Evolutionary conservation across 1,140 invertebrate species (phyloP).

Genomic region (Chrysoperla carnea): DNA sequence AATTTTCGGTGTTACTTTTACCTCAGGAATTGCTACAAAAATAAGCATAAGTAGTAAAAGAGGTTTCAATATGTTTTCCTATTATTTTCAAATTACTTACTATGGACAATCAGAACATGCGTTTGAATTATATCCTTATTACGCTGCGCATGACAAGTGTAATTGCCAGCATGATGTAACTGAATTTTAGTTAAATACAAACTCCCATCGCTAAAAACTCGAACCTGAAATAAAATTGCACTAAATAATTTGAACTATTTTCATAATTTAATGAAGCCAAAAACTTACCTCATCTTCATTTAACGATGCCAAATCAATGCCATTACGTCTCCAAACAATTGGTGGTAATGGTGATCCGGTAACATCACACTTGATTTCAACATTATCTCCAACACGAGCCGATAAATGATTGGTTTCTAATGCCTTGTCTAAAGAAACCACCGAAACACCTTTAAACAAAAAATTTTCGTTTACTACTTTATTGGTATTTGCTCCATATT

Average conservation of each 20-base stretch:
- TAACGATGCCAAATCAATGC: conserved; percentile 41
- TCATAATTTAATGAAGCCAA: not conserved
- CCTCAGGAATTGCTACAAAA: conserved; percentile 42
- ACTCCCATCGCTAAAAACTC: conserved; percentile 54
- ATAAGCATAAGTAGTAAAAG: conserved; percentile 5
- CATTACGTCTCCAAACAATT: conserved; percentile 55
- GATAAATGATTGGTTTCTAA: conserved; percentile 49
- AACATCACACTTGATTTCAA: conserved; percentile 66
- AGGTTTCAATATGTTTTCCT: not conserved
- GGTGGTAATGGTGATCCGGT: conserved; percentile 49
- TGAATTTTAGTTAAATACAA: conserved; percentile 59
- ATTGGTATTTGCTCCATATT: too few relatives aligned
- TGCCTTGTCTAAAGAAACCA: conserved; percentile 54
- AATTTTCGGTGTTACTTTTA: conserved; percentile 45
- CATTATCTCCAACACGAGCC: conserved; percentile 55
- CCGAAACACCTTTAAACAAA: conserved; percentile 40
- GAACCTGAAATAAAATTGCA: conserved; percentile 13
- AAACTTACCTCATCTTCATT: conserved; percentile 36
- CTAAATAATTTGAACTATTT: not conserved
- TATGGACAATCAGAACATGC: conserved; percentile 56
- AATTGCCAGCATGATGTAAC: conserved; percentile 62
- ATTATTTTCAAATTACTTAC: conserved; percentile 31
- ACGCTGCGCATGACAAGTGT: conserved; percentile 57
- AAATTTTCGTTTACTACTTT: conserved; percentile 1
- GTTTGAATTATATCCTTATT: conserved; percentile 60